Evolutionary conservation across 2,113 vertebrate genomes (phyloP).

Genomic region (Physeter macrocephalus): DNA sequence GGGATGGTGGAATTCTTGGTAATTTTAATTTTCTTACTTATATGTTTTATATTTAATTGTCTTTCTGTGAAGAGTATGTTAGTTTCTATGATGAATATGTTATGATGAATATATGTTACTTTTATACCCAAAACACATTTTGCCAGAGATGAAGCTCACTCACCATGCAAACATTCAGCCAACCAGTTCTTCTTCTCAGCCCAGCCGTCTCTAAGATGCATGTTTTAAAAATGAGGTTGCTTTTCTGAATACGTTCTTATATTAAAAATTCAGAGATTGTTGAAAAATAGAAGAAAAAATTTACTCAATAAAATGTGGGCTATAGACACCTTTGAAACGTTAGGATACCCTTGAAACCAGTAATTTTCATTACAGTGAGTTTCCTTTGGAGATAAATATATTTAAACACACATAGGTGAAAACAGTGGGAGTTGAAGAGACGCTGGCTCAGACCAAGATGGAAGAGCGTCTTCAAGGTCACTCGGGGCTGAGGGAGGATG

Average conservation of each 20-base stretch:
- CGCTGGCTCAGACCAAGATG: not conserved
- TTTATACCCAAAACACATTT: not conserved
- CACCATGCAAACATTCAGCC: not conserved
- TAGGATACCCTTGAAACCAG: not conserved
- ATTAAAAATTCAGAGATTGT: not conserved
- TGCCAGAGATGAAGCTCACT: not conserved
- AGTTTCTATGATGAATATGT: not conserved
- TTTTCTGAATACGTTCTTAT: not conserved
- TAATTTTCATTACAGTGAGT: not conserved
- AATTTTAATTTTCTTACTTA: not conserved
- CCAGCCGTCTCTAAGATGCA: not conserved
- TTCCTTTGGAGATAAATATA: not conserved
- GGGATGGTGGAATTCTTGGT: not conserved
- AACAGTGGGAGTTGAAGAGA: not conserved
- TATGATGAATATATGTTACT: not conserved
- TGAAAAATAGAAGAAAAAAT: not conserved
- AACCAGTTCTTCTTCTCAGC: not conserved
- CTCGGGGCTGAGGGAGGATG: not conserved
- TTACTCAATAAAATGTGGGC: not conserved
- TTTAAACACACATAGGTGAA: not conserved
- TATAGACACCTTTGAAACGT: not conserved
- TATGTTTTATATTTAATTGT: not conserved
- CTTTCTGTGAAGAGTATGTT: not conserved
- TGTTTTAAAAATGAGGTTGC: not conserved
- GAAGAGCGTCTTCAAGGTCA: not conserved